Percentiles rank a stretch among this genome's conserved stretches.
phyloP scores from a whole-genome alignment of 1,140 invertebrate species.

The Planococcus citri region DNA sequence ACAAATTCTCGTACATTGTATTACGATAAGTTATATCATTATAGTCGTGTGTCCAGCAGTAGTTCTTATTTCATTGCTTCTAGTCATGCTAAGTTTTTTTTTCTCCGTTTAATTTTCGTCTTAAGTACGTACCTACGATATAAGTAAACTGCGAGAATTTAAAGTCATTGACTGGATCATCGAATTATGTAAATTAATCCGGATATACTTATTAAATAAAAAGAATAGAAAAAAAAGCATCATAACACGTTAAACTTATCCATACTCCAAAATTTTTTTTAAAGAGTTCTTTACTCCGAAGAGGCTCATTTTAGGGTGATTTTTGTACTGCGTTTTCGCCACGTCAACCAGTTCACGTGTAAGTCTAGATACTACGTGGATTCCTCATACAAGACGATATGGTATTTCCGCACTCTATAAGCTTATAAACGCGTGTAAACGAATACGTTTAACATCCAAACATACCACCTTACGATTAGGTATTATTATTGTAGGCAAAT shows the following conservation, averaged over 20 bases:
- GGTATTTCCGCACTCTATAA: no score
- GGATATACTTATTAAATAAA: slow-evolving; percentile 6
- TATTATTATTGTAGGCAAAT: no score
- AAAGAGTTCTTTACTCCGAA: neutral
- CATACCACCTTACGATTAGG: no score
- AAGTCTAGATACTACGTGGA: no score
- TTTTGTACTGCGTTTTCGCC: no score
- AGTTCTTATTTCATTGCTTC: neutral
- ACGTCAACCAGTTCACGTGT: no score
- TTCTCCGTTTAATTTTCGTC: neutral
- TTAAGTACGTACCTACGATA: no score
- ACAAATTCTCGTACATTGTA: neutral
- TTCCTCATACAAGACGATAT: no score
- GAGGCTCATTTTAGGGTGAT: neutral
- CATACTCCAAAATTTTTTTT: no score
- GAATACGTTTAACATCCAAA: no score
- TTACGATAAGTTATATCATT: neutral
- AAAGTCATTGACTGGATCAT: slow-evolving; percentile 2
- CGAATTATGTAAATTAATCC: slow-evolving; percentile 7
- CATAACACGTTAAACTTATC: neutral
- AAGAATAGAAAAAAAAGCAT: neutral
- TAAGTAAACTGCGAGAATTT: neutral
- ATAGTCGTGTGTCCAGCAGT: neutral
- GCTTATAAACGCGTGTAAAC: no score
- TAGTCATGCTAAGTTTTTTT: neutral